Evolutionary conservation across 92 coral and sea anemone genomes (phyloP), one percentile per base, ranked within the genome.

Genomic region (Pocillopora meandrina): DNA sequence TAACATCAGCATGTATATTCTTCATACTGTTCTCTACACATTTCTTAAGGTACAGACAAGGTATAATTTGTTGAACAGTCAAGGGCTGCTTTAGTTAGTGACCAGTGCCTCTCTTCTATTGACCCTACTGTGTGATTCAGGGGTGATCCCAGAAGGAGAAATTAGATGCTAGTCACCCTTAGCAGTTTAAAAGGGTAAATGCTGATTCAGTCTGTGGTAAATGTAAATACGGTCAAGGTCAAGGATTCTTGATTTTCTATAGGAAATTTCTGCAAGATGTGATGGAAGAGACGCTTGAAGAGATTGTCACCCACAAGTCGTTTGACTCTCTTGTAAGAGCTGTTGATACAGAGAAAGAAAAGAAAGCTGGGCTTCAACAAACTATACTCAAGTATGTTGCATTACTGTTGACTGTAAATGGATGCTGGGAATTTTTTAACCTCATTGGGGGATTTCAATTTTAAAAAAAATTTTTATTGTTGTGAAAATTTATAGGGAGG

Each of bases 181-280:
- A 42, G 8, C 0, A 7, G 4, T 3, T 42, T 3, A 42, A 42
- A 42, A 42, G 8, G 52, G 8, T 42, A 42, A 42, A 42, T 42
- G 52, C 52, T 42, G 0, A 42, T 42, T 42, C 7, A 42, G 8
- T 7, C 0, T 42, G 31, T 26, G 31, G 31, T 26, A 26, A 3
- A 42, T 42, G 52, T 42, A 0, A 42, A 7, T 42, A 42, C 52
- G n/a, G n/a, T n/a, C n/a, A 42, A 42, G 52, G 7, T 42, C 8
- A 42, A 42, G 52, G 52, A 42, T 14, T 64, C 10, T 59, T 72
- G 10, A 83, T 11, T 83, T 70, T 80, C 9, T 85, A 10, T 87
- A 96, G 99, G 75, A 94, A 89, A 81, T 96, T 96, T 91, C 94
- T 96, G 12, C 99, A 96, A 82, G 98, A 96, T 72, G 95, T 96